Evolutionary conservation across 2,797 vertebrate species (phyloP), one percentile per base, ranked within the genome.

Genomic region (Phylloscopus collybita): DNA sequence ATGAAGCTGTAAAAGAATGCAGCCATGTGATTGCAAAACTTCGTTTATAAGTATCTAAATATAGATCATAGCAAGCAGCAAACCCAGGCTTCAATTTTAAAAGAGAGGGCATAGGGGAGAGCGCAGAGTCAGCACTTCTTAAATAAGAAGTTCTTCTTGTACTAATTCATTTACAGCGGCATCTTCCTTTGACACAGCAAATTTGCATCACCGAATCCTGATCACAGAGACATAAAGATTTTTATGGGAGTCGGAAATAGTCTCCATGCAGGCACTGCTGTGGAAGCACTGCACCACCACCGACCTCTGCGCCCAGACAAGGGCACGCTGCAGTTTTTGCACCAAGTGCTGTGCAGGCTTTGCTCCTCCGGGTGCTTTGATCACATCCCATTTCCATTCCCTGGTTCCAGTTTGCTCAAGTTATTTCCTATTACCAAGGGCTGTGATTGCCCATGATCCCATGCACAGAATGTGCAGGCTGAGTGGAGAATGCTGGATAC

Each of bases 141-240:
- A 95, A 96, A 95, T 95, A 96, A 95, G 95, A 95, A 94, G 86
- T 87, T 96, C 92, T 95, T 91, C 86, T 95, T 70, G 74, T 95
- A 94, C 93, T 96, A 95, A 96, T 96, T 97, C 96, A 96, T 95
- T 97, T 96, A 95, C 86, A 85, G 88, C 38, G 0, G 93, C 83
- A 74, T 95, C 96, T 96, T 96, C 91, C 94, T 95, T 97, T 96
- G 96, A 97, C 96, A 95, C 94, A 97, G 95, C 96, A 95, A 89
- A 96, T 96, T 95, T 96, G 86, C 96, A 95, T 97, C 74, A 19
- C 83, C 3, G 50, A 94, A 61, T 85, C 83, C 83, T 67, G 92
- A 95, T 94, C 90, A 22, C 53, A 85, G 83, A 95, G 90, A 89
- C 94, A 96, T 95, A 95, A 96, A 96, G 88, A 86, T 94, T 95